Base-by-base conservation (phyloP, 2,888 invertebrate genomes). In the Mesorhabditis belari region DNA sequence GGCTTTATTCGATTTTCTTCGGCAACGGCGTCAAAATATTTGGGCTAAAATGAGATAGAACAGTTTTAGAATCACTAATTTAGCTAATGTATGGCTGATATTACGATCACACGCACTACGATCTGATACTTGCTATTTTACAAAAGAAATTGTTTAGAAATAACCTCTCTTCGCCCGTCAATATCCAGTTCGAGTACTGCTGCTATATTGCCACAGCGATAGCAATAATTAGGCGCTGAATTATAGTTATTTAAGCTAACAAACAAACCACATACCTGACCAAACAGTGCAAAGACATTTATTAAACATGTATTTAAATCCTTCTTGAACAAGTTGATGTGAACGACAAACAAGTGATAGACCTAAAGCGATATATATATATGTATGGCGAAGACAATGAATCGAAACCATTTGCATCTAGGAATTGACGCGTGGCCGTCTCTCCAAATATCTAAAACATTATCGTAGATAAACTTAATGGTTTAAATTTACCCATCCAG, bases 151-250 rank as follows among this genome's bases (percentile, higher is more conserved):
- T 35, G 44, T n/a, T 35, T 35, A 17, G n/a, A 35, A 35, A 1
- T 35, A 88, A 87, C 17, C 74, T 75, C 65, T 12, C 60, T 54
- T 21, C 58, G 21, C 26, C 69, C 67, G 57, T 68, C 64, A 3
- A 54, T 56, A 5, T 66, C 63, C 82, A 98, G 92, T 82, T 90
- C 89, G 81, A 98, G 85, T 77, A 99, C 95, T 57, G 96, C 92
- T 4, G 98, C 98, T 60, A 94, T 89, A 83, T 98, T 99, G 54
- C 96, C 98, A 82, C 98, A 98, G 26, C 98, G 88, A 83, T 98
- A 99, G 84, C 98, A 99, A 83, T 98, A 99, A 85, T 98, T 99
- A 4, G 98, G 98, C 4, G 98, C 98, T 19, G 94, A 94, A 93
- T 68, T 56, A 35, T 12, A n/a, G 55, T 25, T 9, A 55, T 51